Evolutionary conservation across 2,797 vertebrate genomes (phyloP), one percentile per base, ranked within the genome.

Genomic region (Hippopotamyrus pictus): DNA sequence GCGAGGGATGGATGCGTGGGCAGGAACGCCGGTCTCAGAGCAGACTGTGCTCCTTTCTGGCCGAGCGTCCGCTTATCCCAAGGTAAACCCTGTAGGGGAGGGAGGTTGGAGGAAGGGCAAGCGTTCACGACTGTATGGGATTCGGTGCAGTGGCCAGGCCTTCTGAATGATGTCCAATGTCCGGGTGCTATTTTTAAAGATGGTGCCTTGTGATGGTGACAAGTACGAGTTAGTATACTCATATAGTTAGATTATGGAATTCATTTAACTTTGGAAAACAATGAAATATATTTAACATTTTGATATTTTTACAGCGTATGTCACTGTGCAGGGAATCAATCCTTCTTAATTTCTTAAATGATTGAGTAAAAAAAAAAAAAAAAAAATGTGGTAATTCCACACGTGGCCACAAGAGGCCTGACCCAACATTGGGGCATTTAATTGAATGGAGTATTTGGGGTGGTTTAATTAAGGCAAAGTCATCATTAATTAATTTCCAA

Each of bases 401-500:
- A 86, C 8, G 6, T 86, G 51, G 51, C 84, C 84, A 33, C 50
- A 44, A 12, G 86, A 65, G 86, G 33, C 37, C 9, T 46, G 57
- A 53, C 14, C 79, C 14, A 44, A 79, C 51, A 79, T 29, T 7
- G 41, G 73, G 73, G 50, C 5, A 29, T 50, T 12, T 88, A 88
- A 90, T 62, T 88, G 53, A 59, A 57, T 54, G 29, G 73, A 83
- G 82, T 44, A 12, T 59, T 88, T 86, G 29, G 51, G 65, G 51
- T 59, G 65, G 85, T 59, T 90, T 90, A 87, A 90, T 90, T 90
- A 88, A 88, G 51, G 65, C 17, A 37, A 76, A 88, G 76, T 62
- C 86, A 88, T 88, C 41, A 90, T 88, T 90, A 79, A 90, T 90
- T 87, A 79, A 79, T 53, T 88, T 89, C 69, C 17, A 82, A 84